These are phyloP conservation scores for Trachelipus rathkii DNA, from an alignment of 1,140 invertebrate genomes.

Conservation along the genomic window DNA sequence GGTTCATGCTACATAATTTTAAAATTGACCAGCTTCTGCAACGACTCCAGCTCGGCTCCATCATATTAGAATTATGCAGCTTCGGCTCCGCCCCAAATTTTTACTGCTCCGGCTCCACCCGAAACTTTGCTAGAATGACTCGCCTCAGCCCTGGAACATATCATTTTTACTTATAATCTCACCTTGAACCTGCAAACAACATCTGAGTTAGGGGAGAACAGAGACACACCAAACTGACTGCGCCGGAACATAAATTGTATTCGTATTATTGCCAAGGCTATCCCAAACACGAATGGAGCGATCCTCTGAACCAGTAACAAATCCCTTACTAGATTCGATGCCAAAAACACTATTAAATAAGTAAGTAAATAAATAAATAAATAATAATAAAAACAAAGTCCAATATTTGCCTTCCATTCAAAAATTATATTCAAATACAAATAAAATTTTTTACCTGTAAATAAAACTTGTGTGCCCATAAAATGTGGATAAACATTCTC, in stretches of 20 bases:
- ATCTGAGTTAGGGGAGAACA: slow-evolving; percentile 74
- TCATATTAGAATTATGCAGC: no score
- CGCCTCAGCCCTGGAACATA: no score
- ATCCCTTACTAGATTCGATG: slow-evolving; percentile 41
- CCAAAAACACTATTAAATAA: not conserved
- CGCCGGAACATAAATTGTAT: slow-evolving; percentile 74
- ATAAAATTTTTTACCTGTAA: slow-evolving; percentile 51
- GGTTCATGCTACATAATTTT: no score
- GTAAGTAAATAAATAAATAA: no score
- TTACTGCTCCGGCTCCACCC: no score
- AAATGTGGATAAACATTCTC: slow-evolving; percentile 71
- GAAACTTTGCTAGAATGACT: no score
- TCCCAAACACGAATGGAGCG: slow-evolving; percentile 79
- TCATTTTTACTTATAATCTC: slow-evolving; percentile 24
- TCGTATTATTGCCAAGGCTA: slow-evolving; percentile 54
- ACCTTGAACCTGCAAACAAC: slow-evolving; percentile 79
- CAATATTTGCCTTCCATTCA: not conserved
- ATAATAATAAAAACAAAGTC: not conserved
- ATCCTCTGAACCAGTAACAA: slow-evolving; percentile 81
- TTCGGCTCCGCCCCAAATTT: no score
- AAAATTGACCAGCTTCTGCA: no score
- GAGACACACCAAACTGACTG: slow-evolving; percentile 85
- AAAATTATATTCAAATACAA: slow-evolving; percentile 67
- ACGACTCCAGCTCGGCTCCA: no score
- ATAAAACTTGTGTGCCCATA: slow-evolving; percentile 70